phyloP scores from a whole-genome alignment of 2,113 vertebrate species.

The Taxidea taxus region DNA sequence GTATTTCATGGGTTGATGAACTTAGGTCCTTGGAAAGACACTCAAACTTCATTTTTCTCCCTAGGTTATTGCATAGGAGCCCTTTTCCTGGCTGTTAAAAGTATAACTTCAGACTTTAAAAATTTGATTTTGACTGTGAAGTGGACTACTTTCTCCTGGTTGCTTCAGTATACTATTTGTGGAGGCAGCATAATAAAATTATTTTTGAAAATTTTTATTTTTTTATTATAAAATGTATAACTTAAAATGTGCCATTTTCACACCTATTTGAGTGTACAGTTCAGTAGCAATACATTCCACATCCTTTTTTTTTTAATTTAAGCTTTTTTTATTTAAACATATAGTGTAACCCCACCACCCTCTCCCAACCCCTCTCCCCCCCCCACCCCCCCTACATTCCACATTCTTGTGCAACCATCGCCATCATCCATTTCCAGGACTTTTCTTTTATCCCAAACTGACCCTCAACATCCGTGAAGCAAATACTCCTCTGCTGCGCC shows the following conservation, averaged over 20 bases:
- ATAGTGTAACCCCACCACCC: no score
- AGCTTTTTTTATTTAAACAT: no score
- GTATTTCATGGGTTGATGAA: neutral
- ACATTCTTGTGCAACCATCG: neutral
- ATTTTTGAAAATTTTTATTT: neutral
- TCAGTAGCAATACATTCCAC: no score
- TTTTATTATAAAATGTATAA: neutral
- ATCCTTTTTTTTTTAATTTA: no score
- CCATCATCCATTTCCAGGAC: neutral
- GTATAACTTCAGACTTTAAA: neutral
- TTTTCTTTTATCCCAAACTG: neutral
- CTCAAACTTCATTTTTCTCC: neutral
- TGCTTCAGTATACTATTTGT: neutral
- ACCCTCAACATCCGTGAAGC: neutral
- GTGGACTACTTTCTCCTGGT: neutral
- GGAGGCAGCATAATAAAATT: neutral
- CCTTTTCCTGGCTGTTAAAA: neutral
- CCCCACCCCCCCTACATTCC: no score
- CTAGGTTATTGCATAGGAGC: neutral
- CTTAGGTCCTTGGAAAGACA: neutral
- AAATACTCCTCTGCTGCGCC: rapidly evolving
- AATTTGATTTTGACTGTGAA: neutral
- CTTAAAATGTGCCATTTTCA: neutral
- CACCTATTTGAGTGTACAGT: neutral
- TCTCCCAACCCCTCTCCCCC: no score